Evolutionary conservation across 2,888 invertebrate species (phyloP).

Genomic region (Cerceris ruficornis): DNA sequence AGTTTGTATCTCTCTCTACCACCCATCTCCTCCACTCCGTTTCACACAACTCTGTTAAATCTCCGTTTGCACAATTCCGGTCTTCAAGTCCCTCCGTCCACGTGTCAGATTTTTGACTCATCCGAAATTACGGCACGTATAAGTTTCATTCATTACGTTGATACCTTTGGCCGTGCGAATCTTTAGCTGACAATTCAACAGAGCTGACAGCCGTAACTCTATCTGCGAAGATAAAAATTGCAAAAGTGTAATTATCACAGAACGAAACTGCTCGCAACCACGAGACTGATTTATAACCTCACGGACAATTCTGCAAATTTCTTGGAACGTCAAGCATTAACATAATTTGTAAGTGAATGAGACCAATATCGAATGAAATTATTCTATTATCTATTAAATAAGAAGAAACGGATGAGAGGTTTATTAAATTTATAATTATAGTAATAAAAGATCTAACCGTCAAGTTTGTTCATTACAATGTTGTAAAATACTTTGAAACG

Average conservation of each 20-base stretch:
- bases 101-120: slow-evolving; percentile 56
- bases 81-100: slow-evolving; percentile 52
- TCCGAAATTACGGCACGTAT: slow-evolving; percentile 56
- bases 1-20: slow-evolving; percentile 64
- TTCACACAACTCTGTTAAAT: slow-evolving; percentile 24
- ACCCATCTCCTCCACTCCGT: slow-evolving; percentile 31
- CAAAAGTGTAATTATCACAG: slow-evolving; percentile 37
- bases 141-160: slow-evolving; percentile 13
- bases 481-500: not conserved
- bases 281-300: slow-evolving; percentile 47
- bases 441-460: not conserved
- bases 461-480: not conserved
- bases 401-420: too few species aligned
- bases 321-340: too few species aligned
- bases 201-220: not conserved
- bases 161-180: slow-evolving; percentile 11
- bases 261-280: slow-evolving; percentile 29
- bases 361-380: too few species aligned
- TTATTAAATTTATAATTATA: not conserved
- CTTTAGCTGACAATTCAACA: not conserved
- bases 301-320: slow-evolving; percentile 27
- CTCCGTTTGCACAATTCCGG: slow-evolving; percentile 23
- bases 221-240: slow-evolving; percentile 26
- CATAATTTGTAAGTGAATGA: too few species aligned
- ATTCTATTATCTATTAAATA: too few species aligned